phyloP scores from a whole-genome alignment of 35 echinoderm and acorn worm genomes.

The Ptychodera flava region DNA sequence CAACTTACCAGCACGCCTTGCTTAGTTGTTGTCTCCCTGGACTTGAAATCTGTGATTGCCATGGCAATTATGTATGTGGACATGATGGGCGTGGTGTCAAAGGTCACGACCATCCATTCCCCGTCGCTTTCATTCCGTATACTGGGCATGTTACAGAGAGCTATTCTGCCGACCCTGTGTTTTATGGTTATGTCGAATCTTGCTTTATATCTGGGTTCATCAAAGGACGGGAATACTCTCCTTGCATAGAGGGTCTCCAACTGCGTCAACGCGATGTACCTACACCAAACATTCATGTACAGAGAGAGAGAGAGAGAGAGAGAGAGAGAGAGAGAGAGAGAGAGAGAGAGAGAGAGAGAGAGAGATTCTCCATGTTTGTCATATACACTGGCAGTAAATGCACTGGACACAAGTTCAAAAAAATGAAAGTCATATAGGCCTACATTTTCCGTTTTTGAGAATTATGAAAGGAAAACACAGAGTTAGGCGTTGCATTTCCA shows the following conservation, averaged over 20 bases:
- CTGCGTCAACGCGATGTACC: neutral
- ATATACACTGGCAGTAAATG: too few relatives aligned
- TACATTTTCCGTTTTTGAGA: too few relatives aligned
- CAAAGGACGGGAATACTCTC: neutral
- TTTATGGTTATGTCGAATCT: neutral
- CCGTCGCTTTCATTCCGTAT: neutral
- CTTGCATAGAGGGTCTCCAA: neutral
- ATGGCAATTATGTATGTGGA: neutral
- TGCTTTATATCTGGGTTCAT: neutral
- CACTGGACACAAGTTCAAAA: too few relatives aligned
- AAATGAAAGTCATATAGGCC: too few relatives aligned
- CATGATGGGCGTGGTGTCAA: neutral
- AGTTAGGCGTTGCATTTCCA: too few relatives aligned
- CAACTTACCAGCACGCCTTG: too few relatives aligned
- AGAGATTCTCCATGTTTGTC: too few relatives aligned
- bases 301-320: too few relatives aligned
- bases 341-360: too few relatives aligned
- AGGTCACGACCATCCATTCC: neutral
- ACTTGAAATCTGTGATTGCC: neutral
- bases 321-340: too few relatives aligned
- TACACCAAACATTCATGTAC: too few relatives aligned
- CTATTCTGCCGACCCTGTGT: neutral
- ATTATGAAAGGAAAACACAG: too few relatives aligned
- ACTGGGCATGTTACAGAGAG: neutral
- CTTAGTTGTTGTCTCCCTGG: neutral